phyloP scores from a whole-genome alignment of 2,888 invertebrate species.

The Eilema caniola region DNA sequence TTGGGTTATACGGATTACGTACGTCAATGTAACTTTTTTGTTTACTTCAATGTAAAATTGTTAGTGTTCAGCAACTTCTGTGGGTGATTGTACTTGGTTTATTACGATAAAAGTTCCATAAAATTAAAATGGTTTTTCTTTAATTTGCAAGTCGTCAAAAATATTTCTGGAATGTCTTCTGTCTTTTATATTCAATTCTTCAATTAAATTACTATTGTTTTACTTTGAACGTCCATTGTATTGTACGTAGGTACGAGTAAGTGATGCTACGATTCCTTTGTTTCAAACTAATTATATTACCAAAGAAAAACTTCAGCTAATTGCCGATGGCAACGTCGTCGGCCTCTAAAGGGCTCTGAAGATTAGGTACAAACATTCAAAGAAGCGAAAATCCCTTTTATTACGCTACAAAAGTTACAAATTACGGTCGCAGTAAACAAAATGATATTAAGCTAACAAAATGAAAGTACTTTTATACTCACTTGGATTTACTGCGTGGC shows the following conservation, averaged over 20 bases:
- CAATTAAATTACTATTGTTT: background rate
- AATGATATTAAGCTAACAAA: conserved; percentile 55
- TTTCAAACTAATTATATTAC: conserved; percentile 25
- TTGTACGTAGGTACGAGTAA: background rate
- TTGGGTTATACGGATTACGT: too few species aligned
- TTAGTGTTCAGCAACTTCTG: too few species aligned
- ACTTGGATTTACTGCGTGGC: conserved; percentile 82
- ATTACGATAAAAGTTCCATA: background rate
- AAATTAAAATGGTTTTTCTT: background rate
- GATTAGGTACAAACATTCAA: conserved; percentile 42
- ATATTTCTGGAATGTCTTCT: background rate
- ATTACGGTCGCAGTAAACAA: conserved; percentile 52
- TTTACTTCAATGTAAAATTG: too few species aligned
- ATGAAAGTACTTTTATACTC: conserved; percentile 62
- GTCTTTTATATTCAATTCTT: background rate
- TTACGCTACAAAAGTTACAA: conserved; percentile 52
- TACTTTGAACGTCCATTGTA: background rate
- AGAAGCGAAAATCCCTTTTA: conserved; percentile 46
- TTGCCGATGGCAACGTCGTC: conserved; percentile 19
- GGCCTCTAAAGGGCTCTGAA: conserved; percentile 25
- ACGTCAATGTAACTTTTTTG: too few species aligned
- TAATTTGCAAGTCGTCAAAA: background rate
- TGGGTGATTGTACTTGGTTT: too few species aligned
- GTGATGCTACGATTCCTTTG: conserved; percentile 1
- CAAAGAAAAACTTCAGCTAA: conserved; percentile 31